Base-by-base conservation (phyloP, 2,888 invertebrate genomes). In the Tetramorium bicarinatum region DNA sequence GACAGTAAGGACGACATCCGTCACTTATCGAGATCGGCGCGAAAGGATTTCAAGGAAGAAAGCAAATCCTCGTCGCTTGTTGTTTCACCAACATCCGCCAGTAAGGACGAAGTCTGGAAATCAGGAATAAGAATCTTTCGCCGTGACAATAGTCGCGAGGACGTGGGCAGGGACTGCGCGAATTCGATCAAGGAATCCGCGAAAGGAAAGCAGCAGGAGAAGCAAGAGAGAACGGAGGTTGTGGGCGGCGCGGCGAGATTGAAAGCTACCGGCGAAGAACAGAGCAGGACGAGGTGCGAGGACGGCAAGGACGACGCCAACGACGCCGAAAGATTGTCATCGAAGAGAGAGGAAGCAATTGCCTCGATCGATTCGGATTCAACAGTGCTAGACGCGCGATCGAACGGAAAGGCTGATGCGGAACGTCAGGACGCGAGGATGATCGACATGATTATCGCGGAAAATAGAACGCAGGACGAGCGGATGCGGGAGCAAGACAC, bases 1-100 rank as follows among this genome's bases (percentile, higher is more conserved):
- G 94, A 94, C 76, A 94, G 94, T 83, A 93, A 92, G 75, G 94
- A 94, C 92, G 94, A 94, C 83, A 87, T 94, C 56, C 92, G 93
- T n/a, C 75, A 56, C 0, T 18, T 56, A 8, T 25, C 49, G 4
- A 90, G 83, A 47, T 44, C 72, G 0, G 18, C 25, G 11, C 84
- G 87, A 44, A 87, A 82, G 64, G 87, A 88, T 7, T 52, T 59
- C 44, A 90, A 83, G 21, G 91, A 90, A 8, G 91, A 91, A 13
- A 1, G 59, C 7, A 82, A 59, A 34, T 34, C 38, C 34, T 25
- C 56, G 1, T 7, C 38, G n/a, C 18, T 62, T 18, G 77, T 82
- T 18, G 21, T 13, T n/a, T 67, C 67, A 13, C n/a, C 38, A 38
- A 38, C 67, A 34, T 41, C 62, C 11, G 75, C 38, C 49, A 75